phyloP scores from a whole-genome alignment of 1,140 invertebrate species.

The Spodoptera frugiperda region DNA sequence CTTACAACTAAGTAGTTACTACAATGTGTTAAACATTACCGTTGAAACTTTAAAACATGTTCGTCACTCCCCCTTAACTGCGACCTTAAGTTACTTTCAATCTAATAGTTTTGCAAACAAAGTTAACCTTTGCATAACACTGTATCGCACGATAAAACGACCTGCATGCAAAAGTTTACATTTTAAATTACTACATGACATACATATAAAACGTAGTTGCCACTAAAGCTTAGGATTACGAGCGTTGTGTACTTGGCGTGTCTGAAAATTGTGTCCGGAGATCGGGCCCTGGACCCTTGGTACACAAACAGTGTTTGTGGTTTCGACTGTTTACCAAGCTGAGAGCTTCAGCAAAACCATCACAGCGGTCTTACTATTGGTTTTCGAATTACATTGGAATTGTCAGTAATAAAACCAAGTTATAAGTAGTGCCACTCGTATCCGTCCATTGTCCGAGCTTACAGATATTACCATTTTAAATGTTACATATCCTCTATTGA shows the following conservation, averaged over 20 bases:
- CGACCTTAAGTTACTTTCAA: neutral
- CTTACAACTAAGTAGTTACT: too few species aligned
- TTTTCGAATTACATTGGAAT: too few species aligned
- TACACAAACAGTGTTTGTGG: conserved; percentile 5
- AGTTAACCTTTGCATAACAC: conserved; percentile 3
- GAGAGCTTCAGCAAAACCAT: neutral
- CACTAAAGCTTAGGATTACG: neutral
- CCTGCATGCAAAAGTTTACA: neutral
- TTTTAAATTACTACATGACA: neutral
- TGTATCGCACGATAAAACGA: neutral
- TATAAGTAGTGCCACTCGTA: too few species aligned
- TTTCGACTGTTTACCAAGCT: neutral
- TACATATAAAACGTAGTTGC: conserved; percentile 1
- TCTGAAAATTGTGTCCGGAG: conserved; percentile 3
- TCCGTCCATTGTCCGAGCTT: too few species aligned
- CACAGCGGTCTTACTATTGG: neutral
- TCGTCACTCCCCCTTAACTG: neutral
- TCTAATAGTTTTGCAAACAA: neutral
- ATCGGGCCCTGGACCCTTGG: neutral
- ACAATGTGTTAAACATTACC: too few species aligned
- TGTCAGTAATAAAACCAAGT: too few species aligned
- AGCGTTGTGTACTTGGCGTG: neutral
- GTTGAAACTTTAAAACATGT: too few species aligned
- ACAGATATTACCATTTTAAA: neutral
- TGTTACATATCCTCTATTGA: neutral